A percentile compares a stretch with the other conserved stretches of the same genome.
phyloP scores from a whole-genome alignment of 2,113 vertebrate genomes.

The Lasiurus borealis region DNA sequence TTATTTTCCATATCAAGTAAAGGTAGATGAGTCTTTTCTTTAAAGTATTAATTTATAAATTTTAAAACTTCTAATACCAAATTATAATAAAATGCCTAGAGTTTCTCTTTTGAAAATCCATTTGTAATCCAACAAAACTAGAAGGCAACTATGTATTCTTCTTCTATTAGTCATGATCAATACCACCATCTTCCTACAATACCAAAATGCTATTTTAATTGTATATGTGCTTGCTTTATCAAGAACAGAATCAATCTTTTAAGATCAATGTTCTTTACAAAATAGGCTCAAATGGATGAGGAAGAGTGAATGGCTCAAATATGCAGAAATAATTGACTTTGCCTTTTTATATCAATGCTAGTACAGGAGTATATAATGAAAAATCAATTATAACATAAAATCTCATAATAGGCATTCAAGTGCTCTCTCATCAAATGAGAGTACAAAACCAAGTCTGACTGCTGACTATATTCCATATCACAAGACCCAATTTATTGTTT shows the following conservation, averaged over 20 bases:
- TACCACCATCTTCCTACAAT: constrained; percentile 19
- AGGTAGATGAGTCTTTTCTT: background rate
- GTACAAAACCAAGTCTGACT: constrained; percentile 31
- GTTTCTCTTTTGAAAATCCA: constrained; percentile 37
- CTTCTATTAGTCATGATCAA: constrained; percentile 41
- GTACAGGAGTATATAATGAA: constrained; percentile 58
- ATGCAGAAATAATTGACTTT: constrained; percentile 53
- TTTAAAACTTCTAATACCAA: background rate
- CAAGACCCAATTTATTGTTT: constrained; percentile 1
- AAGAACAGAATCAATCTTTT: constrained; percentile 61
- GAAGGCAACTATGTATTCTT: background rate
- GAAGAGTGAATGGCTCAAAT: background rate
- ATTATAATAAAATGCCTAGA: constrained; percentile 24
- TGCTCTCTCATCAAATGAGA: constrained; percentile 28
- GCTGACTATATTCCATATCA: background rate
- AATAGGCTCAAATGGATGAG: constrained; percentile 49
- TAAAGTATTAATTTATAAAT: background rate
- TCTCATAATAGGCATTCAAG: constrained; percentile 52
- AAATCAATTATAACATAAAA: constrained; percentile 74
- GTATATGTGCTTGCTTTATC: constrained; percentile 63
- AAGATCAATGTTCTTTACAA: constrained; percentile 58
- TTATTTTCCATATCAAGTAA: background rate
- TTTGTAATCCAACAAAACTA: constrained; percentile 32
- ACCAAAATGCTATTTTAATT: constrained; percentile 66
- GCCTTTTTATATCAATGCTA: constrained; percentile 53